Percentiles rank a stretch among this genome's conserved stretches.
Conservation (phyloP, 2,888 invertebrate species). For the Eupithecia subumbrata region DNA sequence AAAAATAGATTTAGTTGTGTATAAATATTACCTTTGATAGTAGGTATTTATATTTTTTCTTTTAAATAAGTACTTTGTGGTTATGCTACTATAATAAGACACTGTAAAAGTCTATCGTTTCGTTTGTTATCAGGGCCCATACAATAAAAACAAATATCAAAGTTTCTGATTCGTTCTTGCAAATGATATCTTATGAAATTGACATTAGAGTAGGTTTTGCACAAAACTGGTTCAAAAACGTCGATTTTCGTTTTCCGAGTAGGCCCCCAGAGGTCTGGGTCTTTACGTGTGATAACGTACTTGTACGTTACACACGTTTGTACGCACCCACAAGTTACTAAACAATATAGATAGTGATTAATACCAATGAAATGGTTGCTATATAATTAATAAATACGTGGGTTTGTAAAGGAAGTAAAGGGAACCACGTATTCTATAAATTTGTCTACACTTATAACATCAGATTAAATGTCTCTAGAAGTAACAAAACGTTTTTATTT, state of each 20-base stretch:
- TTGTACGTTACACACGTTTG: neutral
- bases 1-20: constrained; percentile 2
- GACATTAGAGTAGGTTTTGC: neutral
- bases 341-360: neutral
- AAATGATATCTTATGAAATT: neutral
- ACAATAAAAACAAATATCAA: neutral
- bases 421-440: neutral
- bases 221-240: neutral
- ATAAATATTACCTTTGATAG: neutral
- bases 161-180: neutral
- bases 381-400: neutral
- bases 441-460: neutral
- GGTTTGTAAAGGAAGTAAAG: neutral
- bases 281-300: neutral
- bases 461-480: neutral
- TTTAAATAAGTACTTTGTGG: constrained; percentile 7
- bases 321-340: neutral
- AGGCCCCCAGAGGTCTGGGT: neutral
- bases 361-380: neutral
- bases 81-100: constrained; percentile 24
- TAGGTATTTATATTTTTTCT: neutral
- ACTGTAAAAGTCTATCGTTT: constrained; percentile 32
- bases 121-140: neutral
- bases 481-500: neutral
- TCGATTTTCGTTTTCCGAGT: neutral